These are phyloP conservation scores for Zeuzera pyrina DNA, from an alignment of 2,888 invertebrate genomes.

Conservation along the genomic window DNA sequence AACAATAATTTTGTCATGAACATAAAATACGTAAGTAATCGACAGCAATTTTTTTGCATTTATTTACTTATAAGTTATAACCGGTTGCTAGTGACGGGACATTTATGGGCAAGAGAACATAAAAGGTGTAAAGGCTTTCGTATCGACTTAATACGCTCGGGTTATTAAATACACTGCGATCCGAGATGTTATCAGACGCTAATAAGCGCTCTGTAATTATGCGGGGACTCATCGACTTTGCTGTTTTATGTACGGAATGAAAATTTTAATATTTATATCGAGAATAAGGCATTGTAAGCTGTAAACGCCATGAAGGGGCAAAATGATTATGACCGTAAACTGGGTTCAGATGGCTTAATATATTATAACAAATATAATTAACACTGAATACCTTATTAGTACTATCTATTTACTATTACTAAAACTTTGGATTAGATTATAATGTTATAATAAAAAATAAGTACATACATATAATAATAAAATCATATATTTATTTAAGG, in stretches of 20 bases:
- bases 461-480: too few species aligned
- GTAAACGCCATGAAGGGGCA: too few species aligned
- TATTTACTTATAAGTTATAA: conserved; percentile 1
- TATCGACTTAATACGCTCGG: conserved; percentile 20
- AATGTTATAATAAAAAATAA: too few species aligned
- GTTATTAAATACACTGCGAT: conserved; percentile 39
- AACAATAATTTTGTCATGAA: too few species aligned
- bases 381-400: too few species aligned
- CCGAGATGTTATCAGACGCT: conserved; percentile 38
- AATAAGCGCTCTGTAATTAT: conserved; percentile 45
- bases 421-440: too few species aligned
- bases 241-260: conserved; percentile 36
- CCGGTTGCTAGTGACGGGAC: background rate
- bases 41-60: conserved; percentile 1
- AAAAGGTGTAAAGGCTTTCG: conserved; percentile 26
- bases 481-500: too few species aligned
- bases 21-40: too few species aligned
- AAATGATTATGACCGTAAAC: too few species aligned
- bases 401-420: too few species aligned
- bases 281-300: conserved; percentile 16
- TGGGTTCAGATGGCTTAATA: too few species aligned
- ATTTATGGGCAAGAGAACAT: conserved; percentile 2
- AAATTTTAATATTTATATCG: conserved; percentile 38
- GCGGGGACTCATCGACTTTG: conserved; percentile 32
- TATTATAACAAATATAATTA: too few species aligned